phyloP scores from a whole-genome alignment of 1,140 invertebrate genomes.

The Zaprionus inermis region DNA sequence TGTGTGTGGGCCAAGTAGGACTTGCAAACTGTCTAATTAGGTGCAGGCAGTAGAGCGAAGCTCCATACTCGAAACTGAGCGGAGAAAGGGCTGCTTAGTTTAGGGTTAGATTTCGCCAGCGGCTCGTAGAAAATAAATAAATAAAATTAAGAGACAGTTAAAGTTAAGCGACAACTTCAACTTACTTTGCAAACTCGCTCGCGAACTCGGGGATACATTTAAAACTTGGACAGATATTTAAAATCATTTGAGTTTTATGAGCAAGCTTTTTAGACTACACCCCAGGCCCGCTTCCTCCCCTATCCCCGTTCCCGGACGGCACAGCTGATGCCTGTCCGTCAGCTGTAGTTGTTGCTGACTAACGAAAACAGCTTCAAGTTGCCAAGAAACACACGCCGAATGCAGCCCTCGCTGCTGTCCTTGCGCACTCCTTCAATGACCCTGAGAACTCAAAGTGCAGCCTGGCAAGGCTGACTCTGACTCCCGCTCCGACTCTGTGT shows the following conservation, averaged over 20 bases:
- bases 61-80: no score
- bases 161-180: slow-evolving; percentile 1
- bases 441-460: not conserved
- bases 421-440: not conserved
- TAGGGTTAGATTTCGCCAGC: no score
- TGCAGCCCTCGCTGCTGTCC: not conserved
- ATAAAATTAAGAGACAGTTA: no score
- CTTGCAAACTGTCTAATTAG: no score
- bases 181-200: not conserved
- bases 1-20: no score
- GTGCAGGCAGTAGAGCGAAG: no score
- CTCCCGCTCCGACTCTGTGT: not conserved
- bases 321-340: not conserved
- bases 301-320: not conserved
- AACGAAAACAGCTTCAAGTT: not conserved
- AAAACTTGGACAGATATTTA: slow-evolving; percentile 1
- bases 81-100: no score
- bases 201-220: no score
- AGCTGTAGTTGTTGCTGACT: not conserved
- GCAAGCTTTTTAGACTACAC: not conserved
- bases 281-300: not conserved
- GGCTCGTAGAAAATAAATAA: no score
- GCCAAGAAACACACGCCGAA: not conserved
- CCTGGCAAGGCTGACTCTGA: no score
- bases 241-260: slow-evolving; percentile 3